Base-by-base conservation (phyloP, 2,888 invertebrate species). In the Griposia aprilina region DNA sequence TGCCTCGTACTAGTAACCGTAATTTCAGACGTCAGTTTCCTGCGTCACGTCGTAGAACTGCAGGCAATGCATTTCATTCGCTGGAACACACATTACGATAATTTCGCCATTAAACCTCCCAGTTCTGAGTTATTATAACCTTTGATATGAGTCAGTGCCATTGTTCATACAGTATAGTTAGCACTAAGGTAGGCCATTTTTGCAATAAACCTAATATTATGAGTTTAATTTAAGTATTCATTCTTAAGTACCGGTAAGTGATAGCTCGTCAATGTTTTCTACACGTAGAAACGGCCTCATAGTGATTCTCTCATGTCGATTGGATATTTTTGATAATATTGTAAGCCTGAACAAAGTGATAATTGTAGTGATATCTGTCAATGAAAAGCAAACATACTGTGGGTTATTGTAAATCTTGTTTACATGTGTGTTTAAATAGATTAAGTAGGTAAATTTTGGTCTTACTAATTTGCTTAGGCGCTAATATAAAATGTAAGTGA, bases 101-200 rank as follows among this genome's bases (percentile, higher is more conserved):
- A 63, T 45, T 30, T 50, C 7, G 17, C 59, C 52, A 59, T 78
- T 36, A 60, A 78, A 67, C 17, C 10, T 26, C 36, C 17, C 45
- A 20, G 66, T 23, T 23, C 36, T 26, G 20, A 57, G 41, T 41
- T 68, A 60, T n/a, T 59, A 60, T 30, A 74, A 74, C 63, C 67
- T 57, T 23, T 13, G 30, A 8, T 30, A 82, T 76, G 85, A 77
- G 65, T 65, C 66, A 78, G 41, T 72, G 84, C 10, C 66, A 80
- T 75, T 85, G 85, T 77, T 65, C 76, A 8, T 85, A 84, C 45
- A 80, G 63, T 52, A 55, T 80, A 65, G 85, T 85, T 30, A 71
- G 48, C 41, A 66, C 60, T 67, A 82, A 84, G 84, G 84, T 84
- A 75, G 6, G 79, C n/a, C 0, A 23, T 57, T 50, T 59, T 62